phyloP scores from a whole-genome alignment of 2,113 vertebrate genomes.

The Climacteris rufus region DNA sequence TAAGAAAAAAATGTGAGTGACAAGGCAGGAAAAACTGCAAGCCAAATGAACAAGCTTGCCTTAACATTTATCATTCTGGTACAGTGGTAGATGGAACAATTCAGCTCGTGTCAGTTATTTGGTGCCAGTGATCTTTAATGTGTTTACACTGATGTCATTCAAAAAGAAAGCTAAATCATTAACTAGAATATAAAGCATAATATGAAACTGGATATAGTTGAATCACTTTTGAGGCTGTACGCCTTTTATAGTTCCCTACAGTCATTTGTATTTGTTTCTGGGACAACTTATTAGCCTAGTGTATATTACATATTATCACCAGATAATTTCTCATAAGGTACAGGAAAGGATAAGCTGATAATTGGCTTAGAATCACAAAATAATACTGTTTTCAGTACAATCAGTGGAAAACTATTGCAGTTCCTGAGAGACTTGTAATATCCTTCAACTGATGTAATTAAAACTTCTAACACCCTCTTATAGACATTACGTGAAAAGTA shows the following conservation, averaged over 20 bases:
- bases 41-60: background rate
- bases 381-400: background rate
- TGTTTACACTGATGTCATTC: background rate
- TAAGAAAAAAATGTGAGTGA: background rate
- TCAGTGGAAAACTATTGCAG: background rate
- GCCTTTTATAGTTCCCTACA: background rate
- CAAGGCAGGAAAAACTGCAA: background rate
- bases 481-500: background rate
- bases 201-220: background rate
- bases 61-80: background rate
- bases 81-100: background rate
- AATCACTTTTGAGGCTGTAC: background rate
- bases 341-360: background rate
- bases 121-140: background rate
- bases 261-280: background rate
- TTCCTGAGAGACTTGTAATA: background rate
- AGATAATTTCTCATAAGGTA: background rate
- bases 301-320: background rate
- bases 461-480: background rate
- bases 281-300: background rate
- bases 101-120: background rate
- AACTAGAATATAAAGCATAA: background rate
- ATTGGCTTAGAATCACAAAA: background rate
- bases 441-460: background rate
- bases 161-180: slow-evolving; percentile 6